Evolutionary conservation across 2,113 vertebrate genomes (phyloP), one percentile per base, ranked within the genome.

Genomic region (Amazona vittata): DNA sequence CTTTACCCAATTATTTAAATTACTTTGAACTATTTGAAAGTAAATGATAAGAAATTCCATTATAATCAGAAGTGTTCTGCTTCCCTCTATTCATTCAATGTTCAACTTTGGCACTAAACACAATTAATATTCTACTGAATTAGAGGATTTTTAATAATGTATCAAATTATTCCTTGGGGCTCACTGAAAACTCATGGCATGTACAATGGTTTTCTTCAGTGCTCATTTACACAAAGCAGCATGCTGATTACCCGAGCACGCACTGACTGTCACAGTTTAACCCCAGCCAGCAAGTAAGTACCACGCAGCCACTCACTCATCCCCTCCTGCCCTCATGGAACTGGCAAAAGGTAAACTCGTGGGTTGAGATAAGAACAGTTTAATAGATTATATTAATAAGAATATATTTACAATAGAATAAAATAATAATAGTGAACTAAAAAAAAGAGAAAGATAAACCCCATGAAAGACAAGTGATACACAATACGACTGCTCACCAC

Each of bases 91-190:
- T 73, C 73, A 71, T 75, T 89, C 88, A 76, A 62, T 63, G 89
- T 94, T 94, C 89, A 68, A 11, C 53, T 73, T 83, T 33, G 59
- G n/a, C 53, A 49, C 15, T n/a, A 82, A 91, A 74, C 49, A 57
- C n/a, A 65, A 87, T 96, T 96, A 85, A 94, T 77, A 93, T 89
- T 87, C 89, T 92, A 24, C 62, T 55, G 83, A 83, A 85, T 84
- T 21, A 67, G 46, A 63, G 11, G 9, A 89, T 83, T 96, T 94
- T 91, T 39, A 95, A 95, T 95, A 93, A 94, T 53, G 43, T 35
- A 93, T 96, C 67, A 77, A 85, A 87, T 90, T 83, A 93, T 91
- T 94, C 94, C 91, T 94, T 82, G 35, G 78, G 77, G 77, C 33
- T 78, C 50, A 53, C 79, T 63, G 83, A 65, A 74, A 75, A 26